Base-by-base conservation (phyloP, 2,797 vertebrate genomes). In the Chrysocyon brachyurus region DNA sequence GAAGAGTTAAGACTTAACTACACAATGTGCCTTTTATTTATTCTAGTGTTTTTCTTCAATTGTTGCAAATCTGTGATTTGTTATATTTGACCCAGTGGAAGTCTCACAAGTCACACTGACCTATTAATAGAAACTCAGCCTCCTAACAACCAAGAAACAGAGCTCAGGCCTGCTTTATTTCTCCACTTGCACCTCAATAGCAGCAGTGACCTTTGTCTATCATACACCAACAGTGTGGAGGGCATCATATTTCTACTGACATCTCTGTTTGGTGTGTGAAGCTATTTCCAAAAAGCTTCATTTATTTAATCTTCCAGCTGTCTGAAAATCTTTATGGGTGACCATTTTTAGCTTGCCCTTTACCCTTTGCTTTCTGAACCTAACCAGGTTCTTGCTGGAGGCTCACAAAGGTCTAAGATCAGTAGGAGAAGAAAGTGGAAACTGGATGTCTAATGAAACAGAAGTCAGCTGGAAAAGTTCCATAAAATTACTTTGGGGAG, bases 401-500 rank as follows among this genome's bases (percentile, higher is more conserved):
- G 40, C 77, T 96, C 31, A 70, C 90, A 85, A 87, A 89, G 68
- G 87, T 90, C 90, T 92, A 89, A 98, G 97, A 61, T 86, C 87
- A 96, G 88, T 7, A 83, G 56, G 57, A 70, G 90, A 98, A 97
- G 33, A 95, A 95, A 96, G 89, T 78, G 64, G 81, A 98, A 97
- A 96, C 68, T 46, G 77, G 94, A 87, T 90, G 81, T 52, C 96
- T 94, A 92, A 96, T 97, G 87, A 91, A 88, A 90, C 24, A 72
- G 31, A 93, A 93, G 95, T 66, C 96, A 91, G 78, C 84, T 96
- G 94, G 85, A 61, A 97, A 97, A 96, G 91, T 97, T 88, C 95
- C 91, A 92, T 88, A 91, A 98, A 98, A 98, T 98, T 93, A 98
- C 94, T 98, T 98, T 96, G 94, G 97, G 93, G 97, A 98, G 86